Evolutionary conservation across 2,113 vertebrate species (phyloP).

Genomic region (Egretta garzetta): DNA sequence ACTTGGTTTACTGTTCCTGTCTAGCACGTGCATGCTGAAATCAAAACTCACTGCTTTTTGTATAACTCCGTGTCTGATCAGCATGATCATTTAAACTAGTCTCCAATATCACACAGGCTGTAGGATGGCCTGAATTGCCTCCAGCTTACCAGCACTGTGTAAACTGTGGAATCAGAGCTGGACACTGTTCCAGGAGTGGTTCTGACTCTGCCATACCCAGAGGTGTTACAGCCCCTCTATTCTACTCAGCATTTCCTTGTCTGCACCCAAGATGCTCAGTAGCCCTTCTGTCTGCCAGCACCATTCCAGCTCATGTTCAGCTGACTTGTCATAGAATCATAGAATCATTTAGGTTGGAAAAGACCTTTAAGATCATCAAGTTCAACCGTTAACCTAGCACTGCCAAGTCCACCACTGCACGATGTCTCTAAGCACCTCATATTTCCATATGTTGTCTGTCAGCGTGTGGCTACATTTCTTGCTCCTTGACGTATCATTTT

Average conservation of each 20-base stretch:
- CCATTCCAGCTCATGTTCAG: fast-evolving
- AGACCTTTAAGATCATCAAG: no score
- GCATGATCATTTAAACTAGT: background rate
- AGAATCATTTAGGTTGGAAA: no score
- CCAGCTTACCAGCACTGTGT: background rate
- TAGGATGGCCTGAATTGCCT: background rate
- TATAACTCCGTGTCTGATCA: background rate
- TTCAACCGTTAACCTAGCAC: no score
- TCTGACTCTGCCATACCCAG: background rate
- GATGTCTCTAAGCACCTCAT: no score
- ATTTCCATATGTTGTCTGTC: background rate
- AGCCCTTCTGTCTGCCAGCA: background rate
- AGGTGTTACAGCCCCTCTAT: background rate
- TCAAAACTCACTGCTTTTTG: background rate
- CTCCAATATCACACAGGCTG: background rate
- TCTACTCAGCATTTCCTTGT: background rate
- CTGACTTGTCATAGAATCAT: background rate
- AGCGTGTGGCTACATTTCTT: fast-evolving
- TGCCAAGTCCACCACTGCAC: no score
- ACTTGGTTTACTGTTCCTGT: background rate
- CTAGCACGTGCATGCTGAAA: fast-evolving
- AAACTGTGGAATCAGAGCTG: background rate
- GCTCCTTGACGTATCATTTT: background rate
- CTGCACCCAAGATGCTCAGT: background rate
- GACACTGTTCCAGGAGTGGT: background rate